phyloP scores from a whole-genome alignment of 2,888 invertebrate genomes.

The Dromius quadrimaculatus region DNA sequence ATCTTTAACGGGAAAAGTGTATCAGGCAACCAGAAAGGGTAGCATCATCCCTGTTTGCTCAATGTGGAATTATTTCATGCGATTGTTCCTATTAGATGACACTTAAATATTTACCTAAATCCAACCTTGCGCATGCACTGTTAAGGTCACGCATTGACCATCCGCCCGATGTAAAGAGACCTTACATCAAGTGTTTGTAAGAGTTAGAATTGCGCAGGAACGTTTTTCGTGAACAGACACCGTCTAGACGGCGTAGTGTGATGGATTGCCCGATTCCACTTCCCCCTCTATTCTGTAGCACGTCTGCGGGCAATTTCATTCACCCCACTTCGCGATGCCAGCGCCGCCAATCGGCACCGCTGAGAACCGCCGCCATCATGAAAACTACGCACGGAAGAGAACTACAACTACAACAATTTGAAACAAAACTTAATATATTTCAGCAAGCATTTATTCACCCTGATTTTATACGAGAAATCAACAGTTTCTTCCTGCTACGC shows the following conservation, averaged over 20 bases:
- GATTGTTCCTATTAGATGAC: slow-evolving; percentile 11
- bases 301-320: slow-evolving; percentile 55
- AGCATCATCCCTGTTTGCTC: no score
- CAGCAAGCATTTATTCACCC: no score
- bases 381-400: background rate
- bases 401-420: no score
- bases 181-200: background rate
- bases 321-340: slow-evolving; percentile 46
- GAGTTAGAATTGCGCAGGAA: slow-evolving; percentile 16
- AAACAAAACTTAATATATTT: no score
- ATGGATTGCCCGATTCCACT: slow-evolving; percentile 56
- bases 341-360: slow-evolving; percentile 13
- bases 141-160: slow-evolving; percentile 40
- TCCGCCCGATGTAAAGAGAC: background rate
- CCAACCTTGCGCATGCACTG: slow-evolving; percentile 25
- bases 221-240: slow-evolving; percentile 52
- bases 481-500: no score
- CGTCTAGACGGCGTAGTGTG: slow-evolving; percentile 57
- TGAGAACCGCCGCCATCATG: slow-evolving; percentile 6
- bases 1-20: no score
- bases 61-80: no score
- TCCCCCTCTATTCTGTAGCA: slow-evolving; percentile 52
- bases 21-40: no score
- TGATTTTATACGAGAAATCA: no score
- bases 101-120: slow-evolving; percentile 7